phyloP scores from a whole-genome alignment of 2,797 vertebrate genomes.

The Pteronotus mesoamericanus region DNA sequence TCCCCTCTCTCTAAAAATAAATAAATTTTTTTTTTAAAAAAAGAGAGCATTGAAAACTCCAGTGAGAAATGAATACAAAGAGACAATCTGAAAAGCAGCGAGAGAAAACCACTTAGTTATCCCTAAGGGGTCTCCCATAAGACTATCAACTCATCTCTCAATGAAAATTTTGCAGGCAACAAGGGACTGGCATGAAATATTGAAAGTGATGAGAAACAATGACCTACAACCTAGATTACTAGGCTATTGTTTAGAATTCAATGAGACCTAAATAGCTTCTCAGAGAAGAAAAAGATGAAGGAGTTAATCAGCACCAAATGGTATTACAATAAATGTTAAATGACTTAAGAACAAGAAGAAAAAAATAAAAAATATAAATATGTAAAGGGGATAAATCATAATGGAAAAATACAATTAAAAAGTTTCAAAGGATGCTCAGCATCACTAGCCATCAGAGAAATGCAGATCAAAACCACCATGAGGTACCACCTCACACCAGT shows the following conservation, averaged over 20 bases:
- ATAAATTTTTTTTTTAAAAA: too few species aligned
- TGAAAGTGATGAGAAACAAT: neutral
- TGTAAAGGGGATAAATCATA: too few species aligned
- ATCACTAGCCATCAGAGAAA: too few species aligned
- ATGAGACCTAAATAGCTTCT: neutral
- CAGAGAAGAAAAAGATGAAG: neutral
- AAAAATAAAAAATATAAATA: neutral
- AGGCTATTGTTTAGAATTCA: neutral
- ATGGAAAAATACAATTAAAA: too few species aligned
- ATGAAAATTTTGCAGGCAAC: neutral
- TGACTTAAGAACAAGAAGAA: neutral
- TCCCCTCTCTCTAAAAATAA: too few species aligned
- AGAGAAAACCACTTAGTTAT: neutral
- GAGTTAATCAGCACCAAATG: neutral
- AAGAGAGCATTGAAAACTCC: neutral
- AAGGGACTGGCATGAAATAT: neutral
- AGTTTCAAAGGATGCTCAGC: too few species aligned
- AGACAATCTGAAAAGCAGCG: neutral
- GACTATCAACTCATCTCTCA: neutral
- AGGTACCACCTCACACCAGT: too few species aligned
- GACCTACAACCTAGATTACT: neutral
- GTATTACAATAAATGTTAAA: neutral
- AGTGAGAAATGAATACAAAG: neutral
- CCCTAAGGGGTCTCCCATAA: neutral
- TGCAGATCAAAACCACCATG: too few species aligned